These are phyloP conservation scores for Myanophis thanlyinensis DNA, from an alignment of 2,113 vertebrate species.

Conservation along the genomic window DNA sequence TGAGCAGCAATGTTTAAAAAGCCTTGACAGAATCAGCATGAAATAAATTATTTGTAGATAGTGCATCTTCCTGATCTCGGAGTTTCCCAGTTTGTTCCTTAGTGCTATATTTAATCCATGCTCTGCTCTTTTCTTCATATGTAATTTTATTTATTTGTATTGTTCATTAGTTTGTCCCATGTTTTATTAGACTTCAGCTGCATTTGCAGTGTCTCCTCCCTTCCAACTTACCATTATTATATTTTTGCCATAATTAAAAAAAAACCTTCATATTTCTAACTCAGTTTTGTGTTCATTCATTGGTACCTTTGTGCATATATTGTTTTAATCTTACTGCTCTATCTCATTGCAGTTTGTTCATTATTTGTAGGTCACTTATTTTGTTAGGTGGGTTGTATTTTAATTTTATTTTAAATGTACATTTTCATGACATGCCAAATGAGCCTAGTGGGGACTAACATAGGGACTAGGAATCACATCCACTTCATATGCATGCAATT, in stretches of 20 bases:
- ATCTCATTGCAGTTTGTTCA: not conserved
- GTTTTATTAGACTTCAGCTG: not conserved
- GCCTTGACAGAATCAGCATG: not conserved
- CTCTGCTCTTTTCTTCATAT: not conserved
- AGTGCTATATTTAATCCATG: not conserved
- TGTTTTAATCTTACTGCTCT: not conserved
- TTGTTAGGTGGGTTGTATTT: not conserved
- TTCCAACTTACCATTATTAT: not conserved
- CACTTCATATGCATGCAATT: not conserved
- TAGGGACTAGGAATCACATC: not conserved
- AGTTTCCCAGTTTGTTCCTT: not conserved
- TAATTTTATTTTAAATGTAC: not conserved
- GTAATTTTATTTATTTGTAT: not conserved
- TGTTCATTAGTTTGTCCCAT: not conserved
- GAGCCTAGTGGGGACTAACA: not conserved
- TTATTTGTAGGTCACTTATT: not conserved
- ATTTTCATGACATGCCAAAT: not conserved
- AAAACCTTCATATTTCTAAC: not conserved
- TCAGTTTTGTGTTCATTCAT: not conserved
- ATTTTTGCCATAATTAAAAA: not conserved
- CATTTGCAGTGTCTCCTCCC: not conserved
- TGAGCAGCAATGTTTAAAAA: not conserved
- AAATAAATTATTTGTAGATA: not conserved
- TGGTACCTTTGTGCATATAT: not conserved
- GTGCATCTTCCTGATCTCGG: not conserved